A percentile compares a stretch with the other conserved stretches of the same genome.
These are phyloP conservation scores for Spinus olivaceus DNA, from an alignment of 2,797 vertebrate genomes.

Conservation along the genomic window DNA sequence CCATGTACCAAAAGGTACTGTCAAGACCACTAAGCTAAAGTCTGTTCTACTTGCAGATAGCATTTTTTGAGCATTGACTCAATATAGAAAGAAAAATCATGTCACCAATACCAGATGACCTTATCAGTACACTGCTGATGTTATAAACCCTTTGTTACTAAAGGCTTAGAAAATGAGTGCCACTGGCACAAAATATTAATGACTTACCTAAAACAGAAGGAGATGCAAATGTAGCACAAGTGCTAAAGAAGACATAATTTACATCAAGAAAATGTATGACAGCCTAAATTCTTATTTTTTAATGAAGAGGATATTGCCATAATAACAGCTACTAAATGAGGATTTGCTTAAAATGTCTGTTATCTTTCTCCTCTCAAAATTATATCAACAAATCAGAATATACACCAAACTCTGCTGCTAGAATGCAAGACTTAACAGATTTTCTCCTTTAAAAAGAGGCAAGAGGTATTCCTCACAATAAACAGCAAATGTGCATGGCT, in stretches of 20 bases:
- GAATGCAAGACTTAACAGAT: neutral
- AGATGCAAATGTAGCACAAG: neutral
- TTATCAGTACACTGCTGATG: accelerated
- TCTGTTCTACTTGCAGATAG: neutral
- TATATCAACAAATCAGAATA: neutral
- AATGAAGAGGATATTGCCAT: neutral
- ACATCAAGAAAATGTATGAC: neutral
- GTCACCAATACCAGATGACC: neutral
- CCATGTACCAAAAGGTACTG: neutral
- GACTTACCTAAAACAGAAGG: neutral
- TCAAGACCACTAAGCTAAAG: neutral
- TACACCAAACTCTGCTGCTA: neutral
- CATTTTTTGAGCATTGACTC: neutral
- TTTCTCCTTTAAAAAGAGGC: neutral
- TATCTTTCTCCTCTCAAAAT: neutral
- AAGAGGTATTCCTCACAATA: neutral
- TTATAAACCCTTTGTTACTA: neutral
- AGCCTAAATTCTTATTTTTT: neutral
- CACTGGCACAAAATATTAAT: neutral
- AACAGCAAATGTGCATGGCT: neutral
- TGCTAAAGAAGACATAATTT: neutral
- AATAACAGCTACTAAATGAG: neutral
- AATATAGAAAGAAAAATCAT: neutral
- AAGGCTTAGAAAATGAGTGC: neutral
- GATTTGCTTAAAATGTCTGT: neutral